Evolutionary conservation across 2,888 invertebrate genomes (phyloP), one percentile per base, ranked within the genome.

Genomic region (Lithophane socia): DNA sequence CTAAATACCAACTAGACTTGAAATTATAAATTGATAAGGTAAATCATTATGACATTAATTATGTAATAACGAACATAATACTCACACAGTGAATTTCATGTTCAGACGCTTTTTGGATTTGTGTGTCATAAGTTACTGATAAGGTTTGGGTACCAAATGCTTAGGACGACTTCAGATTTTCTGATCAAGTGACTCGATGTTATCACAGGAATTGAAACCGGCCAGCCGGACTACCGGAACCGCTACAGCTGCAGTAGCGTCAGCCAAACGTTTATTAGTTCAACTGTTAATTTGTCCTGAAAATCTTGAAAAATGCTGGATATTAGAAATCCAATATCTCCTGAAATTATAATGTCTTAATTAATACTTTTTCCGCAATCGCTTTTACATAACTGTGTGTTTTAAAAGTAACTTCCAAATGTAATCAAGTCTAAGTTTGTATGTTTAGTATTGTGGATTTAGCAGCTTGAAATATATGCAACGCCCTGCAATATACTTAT

Each of bases 1-100:
- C 93, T 94, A 93, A 94, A 94, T 93, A 94, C 94, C 94, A 94
- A 92, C 94, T 96, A 96, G 94, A 95, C 92, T 94, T 94, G 95
- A 94, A 94, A 93, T 93, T 93, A 92, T 93, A 94, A 94, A 94
- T 92, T 92, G 86, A 91, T 94, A 95, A 93, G 92, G 88, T 94
- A 92, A 92, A 92, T 92, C 91, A 91, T 92, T 87, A 91, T 86
- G 90, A 87, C 84, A 88, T 89, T 88, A 86, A 91, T 90, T 91
- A 78, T 49, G 60, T 83, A 88, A 84, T 86, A 89, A 88, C 80
- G 91, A 90, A 74, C 80, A 73, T 82, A 78, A 69, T 56, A 83
- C 49, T 83, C 70, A 74, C 72, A 79, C 70, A 64, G 78, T 72
- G 77, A 78, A 80, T 73, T 80, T 78, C 79, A 86, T 80, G 61